phyloP scores from a whole-genome alignment of 2,888 invertebrate species.

The Ormyrus pomaceus region DNA sequence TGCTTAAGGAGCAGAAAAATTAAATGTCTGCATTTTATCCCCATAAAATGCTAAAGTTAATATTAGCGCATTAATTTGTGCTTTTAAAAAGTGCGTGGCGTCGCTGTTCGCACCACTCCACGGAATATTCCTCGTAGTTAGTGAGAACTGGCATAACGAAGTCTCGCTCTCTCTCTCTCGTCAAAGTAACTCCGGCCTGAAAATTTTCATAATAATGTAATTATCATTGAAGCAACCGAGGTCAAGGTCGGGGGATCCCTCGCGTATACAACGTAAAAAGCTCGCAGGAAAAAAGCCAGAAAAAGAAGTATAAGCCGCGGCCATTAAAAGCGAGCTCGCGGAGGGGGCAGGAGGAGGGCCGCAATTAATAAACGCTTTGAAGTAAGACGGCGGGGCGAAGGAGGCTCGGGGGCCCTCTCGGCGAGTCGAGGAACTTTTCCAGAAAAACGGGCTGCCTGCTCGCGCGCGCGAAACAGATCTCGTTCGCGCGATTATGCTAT shows the following conservation, averaged over 20 bases:
- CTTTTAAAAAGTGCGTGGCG: too few species aligned
- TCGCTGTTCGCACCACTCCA: too few species aligned
- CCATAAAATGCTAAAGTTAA: too few species aligned
- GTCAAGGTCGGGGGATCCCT: constrained; percentile 19
- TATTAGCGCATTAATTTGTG: too few species aligned
- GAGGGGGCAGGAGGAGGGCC: not conserved
- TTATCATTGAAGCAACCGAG: not conserved
- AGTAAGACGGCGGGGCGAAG: constrained; percentile 24
- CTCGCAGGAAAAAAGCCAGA: not conserved
- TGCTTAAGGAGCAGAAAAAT: too few species aligned
- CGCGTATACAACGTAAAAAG: not conserved
- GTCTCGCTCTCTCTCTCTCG: too few species aligned
- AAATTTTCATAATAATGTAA: constrained; percentile 5
- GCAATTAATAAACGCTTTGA: constrained; percentile 45
- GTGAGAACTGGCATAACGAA: too few species aligned
- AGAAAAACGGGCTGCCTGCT: constrained; percentile 24
- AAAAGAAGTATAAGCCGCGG: not conserved
- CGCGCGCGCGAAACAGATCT: constrained; percentile 17
- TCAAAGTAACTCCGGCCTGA: not conserved
- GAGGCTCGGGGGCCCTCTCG: not conserved
- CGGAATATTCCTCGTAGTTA: too few species aligned
- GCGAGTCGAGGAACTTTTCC: constrained; percentile 2
- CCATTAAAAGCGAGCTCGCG: constrained; percentile 3
- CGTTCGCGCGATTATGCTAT: constrained; percentile 41
- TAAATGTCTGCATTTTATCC: too few species aligned